A percentile compares a stretch with the other conserved stretches of the same genome.
These are phyloP conservation scores for Melanotaenia pygmaea DNA, from an alignment of 2,797 vertebrate genomes.

Conservation along the genomic window DNA sequence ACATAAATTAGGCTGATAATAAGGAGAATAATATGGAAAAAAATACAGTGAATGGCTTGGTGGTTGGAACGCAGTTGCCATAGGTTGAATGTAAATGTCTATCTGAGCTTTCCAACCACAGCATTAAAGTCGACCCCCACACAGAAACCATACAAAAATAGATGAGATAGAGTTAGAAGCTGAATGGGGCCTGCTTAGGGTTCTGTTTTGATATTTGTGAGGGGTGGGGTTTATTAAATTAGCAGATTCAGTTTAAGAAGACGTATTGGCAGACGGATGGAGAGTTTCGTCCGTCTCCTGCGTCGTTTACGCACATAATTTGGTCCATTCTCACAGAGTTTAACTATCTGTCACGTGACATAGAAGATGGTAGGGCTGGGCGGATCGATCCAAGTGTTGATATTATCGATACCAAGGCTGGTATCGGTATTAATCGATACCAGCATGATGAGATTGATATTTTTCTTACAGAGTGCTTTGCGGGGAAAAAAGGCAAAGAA, in stretches of 20 bases:
- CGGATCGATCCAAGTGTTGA: too few relatives aligned
- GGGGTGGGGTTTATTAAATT: neutral
- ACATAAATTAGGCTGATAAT: neutral
- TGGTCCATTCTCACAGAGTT: too few relatives aligned
- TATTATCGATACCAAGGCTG: too few relatives aligned
- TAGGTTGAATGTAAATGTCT: slow-evolving; percentile 7
- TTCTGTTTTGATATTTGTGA: slow-evolving; percentile 40
- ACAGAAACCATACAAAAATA: slow-evolving; percentile 60
- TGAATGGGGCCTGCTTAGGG: slow-evolving; percentile 12
- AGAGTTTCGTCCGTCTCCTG: too few relatives aligned
- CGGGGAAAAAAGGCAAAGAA: too few relatives aligned
- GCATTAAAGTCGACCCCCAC: slow-evolving; percentile 34
- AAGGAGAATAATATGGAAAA: neutral
- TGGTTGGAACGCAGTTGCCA: slow-evolving; percentile 60
- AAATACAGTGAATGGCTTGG: neutral
- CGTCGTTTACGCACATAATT: too few relatives aligned
- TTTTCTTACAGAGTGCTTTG: too few relatives aligned
- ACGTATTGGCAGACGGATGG: too few relatives aligned
- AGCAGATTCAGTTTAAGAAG: neutral
- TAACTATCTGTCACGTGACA: too few relatives aligned
- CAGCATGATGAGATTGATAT: too few relatives aligned
- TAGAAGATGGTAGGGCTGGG: too few relatives aligned
- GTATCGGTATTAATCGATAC: too few relatives aligned
- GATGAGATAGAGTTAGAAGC: slow-evolving; percentile 12
- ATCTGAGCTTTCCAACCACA: slow-evolving; percentile 46